A percentile compares a stretch with the other conserved stretches of the same genome.
Conservation (phyloP, 2,888 invertebrate genomes). For the Aporophyla lueneburgensis region DNA sequence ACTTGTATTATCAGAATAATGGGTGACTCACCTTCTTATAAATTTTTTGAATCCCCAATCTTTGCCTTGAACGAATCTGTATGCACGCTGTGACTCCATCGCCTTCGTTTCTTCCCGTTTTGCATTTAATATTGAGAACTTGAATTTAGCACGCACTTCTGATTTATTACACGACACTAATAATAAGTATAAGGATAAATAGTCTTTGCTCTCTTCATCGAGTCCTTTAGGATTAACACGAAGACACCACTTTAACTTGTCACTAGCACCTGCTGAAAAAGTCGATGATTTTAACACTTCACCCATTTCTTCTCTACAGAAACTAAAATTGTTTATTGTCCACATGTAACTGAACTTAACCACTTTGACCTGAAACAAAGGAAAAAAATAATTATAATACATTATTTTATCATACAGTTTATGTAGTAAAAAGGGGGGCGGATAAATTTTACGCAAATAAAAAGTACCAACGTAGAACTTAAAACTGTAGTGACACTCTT, state of each 20-base stretch:
- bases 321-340: conserved; percentile 99
- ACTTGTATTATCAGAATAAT: conserved; percentile 5
- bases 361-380: conserved; percentile 98
- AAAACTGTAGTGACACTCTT: conserved; percentile 22
- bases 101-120: conserved; percentile 99
- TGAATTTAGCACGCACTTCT: conserved; percentile 99
- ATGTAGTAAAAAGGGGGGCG: conserved; percentile 7
- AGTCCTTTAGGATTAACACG: conserved; percentile 99
- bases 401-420: conserved; percentile 58
- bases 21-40: conserved; percentile 93
- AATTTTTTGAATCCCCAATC: conserved; percentile 99
- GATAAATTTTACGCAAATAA: background rate
- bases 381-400: conserved; percentile 68
- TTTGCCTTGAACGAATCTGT: conserved; percentile 99
- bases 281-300: conserved; percentile 99
- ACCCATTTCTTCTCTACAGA: conserved; percentile 99
- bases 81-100: conserved; percentile 99
- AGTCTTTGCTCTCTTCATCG: conserved; percentile 99
- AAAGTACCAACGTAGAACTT: conserved; percentile 1
- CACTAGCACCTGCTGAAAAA: conserved; percentile 99
- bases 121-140: conserved; percentile 99
- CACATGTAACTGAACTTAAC: conserved; percentile 99
- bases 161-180: conserved; percentile 99
- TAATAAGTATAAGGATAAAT: conserved; percentile 99
- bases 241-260: conserved; percentile 99